phyloP scores from a whole-genome alignment of 2,113 vertebrate genomes.

The Acanthisitta chloris region DNA sequence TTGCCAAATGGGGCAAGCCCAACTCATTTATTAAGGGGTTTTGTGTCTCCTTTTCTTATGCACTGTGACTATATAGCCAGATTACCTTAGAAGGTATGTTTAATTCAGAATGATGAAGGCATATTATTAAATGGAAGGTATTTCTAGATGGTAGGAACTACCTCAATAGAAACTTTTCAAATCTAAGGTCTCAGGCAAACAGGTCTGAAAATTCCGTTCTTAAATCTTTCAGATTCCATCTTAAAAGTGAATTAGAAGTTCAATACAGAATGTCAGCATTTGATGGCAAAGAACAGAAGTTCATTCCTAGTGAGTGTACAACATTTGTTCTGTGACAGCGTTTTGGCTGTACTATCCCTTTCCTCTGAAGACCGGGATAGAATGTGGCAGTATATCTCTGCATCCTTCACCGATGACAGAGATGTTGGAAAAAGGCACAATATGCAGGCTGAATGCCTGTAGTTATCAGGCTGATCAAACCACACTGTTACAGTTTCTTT shows the following conservation, averaged over 20 bases:
- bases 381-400: not conserved
- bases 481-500: not conserved
- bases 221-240: not conserved
- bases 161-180: not conserved
- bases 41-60: not conserved
- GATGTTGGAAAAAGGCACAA: not conserved
- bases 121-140: not conserved
- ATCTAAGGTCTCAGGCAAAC: not conserved
- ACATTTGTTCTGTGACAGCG: not conserved
- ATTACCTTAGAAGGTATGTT: not conserved
- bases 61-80: not conserved
- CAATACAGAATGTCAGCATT: not conserved
- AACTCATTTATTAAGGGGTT: not conserved
- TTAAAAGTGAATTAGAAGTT: not conserved
- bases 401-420: not conserved
- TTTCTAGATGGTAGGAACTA: not conserved
- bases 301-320: not conserved
- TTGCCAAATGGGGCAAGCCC: not conserved
- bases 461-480: not conserved
- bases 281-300: not conserved
- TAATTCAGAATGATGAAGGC: not conserved
- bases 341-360: not conserved
- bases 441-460: fast-evolving
- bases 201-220: not conserved
- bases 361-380: not conserved